Evolutionary conservation across 2,113 vertebrate genomes (phyloP).

Genomic region (Saguinus midas): DNA sequence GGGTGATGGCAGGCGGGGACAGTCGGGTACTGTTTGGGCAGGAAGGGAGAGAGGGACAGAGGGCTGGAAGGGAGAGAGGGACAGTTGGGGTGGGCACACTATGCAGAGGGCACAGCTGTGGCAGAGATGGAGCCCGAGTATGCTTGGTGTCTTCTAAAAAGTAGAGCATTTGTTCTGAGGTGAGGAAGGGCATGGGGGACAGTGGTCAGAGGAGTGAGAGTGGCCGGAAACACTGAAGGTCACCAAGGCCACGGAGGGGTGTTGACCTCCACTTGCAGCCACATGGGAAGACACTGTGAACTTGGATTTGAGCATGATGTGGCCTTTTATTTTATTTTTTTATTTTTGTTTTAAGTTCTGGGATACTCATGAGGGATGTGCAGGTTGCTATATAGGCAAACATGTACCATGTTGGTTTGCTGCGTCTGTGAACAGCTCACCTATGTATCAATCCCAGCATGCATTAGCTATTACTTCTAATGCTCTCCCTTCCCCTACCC

Average conservation of each 20-base stretch:
- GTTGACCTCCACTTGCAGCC: too few species aligned
- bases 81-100: fast-evolving
- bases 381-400: too few species aligned
- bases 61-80: background rate
- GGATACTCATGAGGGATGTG: background rate
- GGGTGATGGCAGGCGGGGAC: fast-evolving
- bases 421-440: too few species aligned
- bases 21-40: background rate
- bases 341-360: background rate
- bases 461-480: too few species aligned
- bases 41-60: too few species aligned
- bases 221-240: background rate
- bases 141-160: background rate
- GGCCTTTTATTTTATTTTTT: background rate
- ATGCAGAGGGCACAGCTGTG: background rate
- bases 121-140: background rate
- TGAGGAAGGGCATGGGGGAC: background rate
- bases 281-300: background rate
- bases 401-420: too few species aligned
- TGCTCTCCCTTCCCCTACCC: too few species aligned
- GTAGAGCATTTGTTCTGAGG: background rate
- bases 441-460: too few species aligned
- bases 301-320: background rate
- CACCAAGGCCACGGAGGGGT: background rate
- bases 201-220: background rate